phyloP scores from a whole-genome alignment of 1,140 invertebrate genomes.

The Oscheius sp. region DNA sequence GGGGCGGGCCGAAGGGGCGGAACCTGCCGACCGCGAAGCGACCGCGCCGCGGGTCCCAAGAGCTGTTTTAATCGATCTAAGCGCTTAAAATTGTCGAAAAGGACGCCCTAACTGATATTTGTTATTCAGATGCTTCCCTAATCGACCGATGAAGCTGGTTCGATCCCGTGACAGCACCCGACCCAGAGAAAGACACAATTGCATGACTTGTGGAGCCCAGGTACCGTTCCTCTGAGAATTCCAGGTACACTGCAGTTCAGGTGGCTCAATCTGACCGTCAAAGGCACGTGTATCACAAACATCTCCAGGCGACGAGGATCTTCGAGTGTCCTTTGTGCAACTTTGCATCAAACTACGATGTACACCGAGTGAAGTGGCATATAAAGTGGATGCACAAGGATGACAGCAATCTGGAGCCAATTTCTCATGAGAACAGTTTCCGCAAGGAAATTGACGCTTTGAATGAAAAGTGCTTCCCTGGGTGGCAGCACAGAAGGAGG shows the following conservation, averaged over 20 bases:
- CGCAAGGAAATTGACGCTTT: constrained; percentile 51
- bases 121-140: constrained; percentile 55
- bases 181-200: constrained; percentile 46
- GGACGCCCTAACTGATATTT: too few species aligned
- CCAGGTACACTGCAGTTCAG: not conserved
- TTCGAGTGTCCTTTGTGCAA: constrained; percentile 52
- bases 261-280: constrained; percentile 53
- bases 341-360: constrained; percentile 51
- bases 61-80: too few species aligned
- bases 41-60: too few species aligned
- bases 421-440: constrained; percentile 49
- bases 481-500: constrained; percentile 32
- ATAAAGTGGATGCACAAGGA: constrained; percentile 51
- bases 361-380: constrained; percentile 54
- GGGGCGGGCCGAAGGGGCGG: too few species aligned
- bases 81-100: too few species aligned
- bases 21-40: too few species aligned
- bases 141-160: constrained; percentile 53
- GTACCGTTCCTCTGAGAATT: not conserved
- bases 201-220: constrained; percentile 38
- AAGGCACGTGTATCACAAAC: constrained; percentile 52
- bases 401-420: constrained; percentile 39
- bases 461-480: constrained; percentile 54
- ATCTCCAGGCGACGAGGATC: constrained; percentile 36
- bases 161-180: constrained; percentile 13